Conservation (phyloP, 1,140 invertebrate species). For the Anoplophora glabripennis region DNA sequence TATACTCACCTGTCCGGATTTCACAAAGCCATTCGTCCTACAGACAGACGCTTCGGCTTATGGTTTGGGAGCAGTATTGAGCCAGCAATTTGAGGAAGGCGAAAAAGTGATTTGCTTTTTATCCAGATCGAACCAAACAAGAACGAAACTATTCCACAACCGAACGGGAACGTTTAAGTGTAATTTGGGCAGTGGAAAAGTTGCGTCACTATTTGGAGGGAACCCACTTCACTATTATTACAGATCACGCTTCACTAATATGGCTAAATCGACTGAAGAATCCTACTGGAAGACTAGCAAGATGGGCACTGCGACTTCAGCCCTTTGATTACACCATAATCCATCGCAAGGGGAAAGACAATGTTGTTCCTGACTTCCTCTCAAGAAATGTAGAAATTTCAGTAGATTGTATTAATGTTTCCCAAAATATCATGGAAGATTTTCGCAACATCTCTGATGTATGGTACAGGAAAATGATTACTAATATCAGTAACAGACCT, state of each 20-base stretch:
- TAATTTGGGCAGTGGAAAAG: conserved; percentile 45
- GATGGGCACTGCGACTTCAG: conserved; percentile 3
- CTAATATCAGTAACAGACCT: neutral
- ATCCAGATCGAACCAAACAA: conserved; percentile 36
- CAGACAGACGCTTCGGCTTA: conserved; percentile 34
- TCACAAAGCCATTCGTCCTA: conserved; percentile 36
- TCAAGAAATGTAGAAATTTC: neutral
- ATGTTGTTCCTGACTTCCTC: conserved; percentile 16
- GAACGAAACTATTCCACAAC: conserved; percentile 47
- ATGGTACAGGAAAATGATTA: neutral
- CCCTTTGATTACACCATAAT: neutral
- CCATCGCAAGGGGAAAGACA: neutral
- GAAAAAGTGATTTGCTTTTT: conserved; percentile 32
- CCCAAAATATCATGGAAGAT: neutral
- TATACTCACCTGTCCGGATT: conserved; percentile 28
- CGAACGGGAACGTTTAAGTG: conserved; percentile 49
- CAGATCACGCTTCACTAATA: conserved; percentile 49
- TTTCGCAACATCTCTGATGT: neutral
- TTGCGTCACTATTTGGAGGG: conserved; percentile 45
- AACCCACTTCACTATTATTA: conserved; percentile 45
- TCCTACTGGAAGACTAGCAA: conserved; percentile 18
- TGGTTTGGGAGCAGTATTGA: conserved; percentile 34
- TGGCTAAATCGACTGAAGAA: conserved; percentile 42
- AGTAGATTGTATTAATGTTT: neutral
- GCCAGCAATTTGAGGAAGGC: conserved; percentile 21